Base-by-base conservation (phyloP, 2,888 invertebrate species). In the Ophion costatus region DNA sequence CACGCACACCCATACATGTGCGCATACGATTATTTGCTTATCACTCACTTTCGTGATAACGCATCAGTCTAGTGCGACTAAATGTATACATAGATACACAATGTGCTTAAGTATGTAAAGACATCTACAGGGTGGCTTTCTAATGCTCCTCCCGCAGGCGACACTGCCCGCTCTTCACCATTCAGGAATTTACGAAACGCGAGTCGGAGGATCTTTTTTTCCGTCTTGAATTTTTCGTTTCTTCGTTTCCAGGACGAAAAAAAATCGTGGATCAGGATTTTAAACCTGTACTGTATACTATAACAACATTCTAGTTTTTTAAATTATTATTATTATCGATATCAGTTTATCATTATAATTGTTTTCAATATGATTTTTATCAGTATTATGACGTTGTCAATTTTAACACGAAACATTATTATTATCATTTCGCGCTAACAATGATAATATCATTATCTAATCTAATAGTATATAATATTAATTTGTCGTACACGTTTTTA, bases 21-120 rank as follows among this genome's bases (percentile, higher is more conserved):
- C 51, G 51, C 51, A 17, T 3, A 10, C 20, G 61, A 61, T 64
- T 64, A 24, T 29, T 64, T 64, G 33, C 64, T 64, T 64, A 64
- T 64, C 64, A 64, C 64, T n/a, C 24, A 17, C 17, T 64, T 20
- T 22, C 33, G 29, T 64, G 64, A 64, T 64, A 64, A 64, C 24
- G 64, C 33, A 29, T 29, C 22, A 29, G 33, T 17, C 24, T 64
- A 24, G 29, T 29, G 17, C 17, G 17, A 17, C 29, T 64, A 20
- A 24, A 17, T 51, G 14, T 51, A 51, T 17, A 51, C 51, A 51
- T 14, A 17, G 14, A 14, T 17, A 14, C 4, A 51, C 51, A 51
- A 59, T 59, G 22, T 59, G 22, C 22, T 59, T 20, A 51, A 51
- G 38, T 38, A 17, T 51, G 14, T 17, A 51, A 2, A 17, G 51